Base-by-base conservation (phyloP, 2,888 invertebrate species). In the Ormyrus thymus region DNA sequence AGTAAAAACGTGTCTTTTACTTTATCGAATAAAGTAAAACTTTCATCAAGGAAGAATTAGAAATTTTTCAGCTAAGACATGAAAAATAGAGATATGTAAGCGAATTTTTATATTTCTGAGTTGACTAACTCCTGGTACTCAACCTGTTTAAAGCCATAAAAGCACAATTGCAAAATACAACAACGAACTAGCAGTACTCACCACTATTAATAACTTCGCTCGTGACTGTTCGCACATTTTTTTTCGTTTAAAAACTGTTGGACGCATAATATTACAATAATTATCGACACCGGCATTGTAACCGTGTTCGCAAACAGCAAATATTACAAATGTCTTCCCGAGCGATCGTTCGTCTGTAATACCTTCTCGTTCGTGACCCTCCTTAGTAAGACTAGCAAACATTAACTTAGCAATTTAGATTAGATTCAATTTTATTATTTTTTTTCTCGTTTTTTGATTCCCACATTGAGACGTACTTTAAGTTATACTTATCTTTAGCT, bases 251-350 rank as follows among this genome's bases (percentile, higher is more conserved):
- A 66, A 72, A 6, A 61, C 48, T 6, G 48, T 48, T 66, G 64
- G 11, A 7, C 58, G 78, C 78, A 74, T 64, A 74, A 78, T 78
- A 73, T 62, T 72, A 61, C 58, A 71, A 58, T 2, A 65, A 71
- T 50, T 55, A 66, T 68, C 48, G 13, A 62, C 59, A 68, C 56
- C n/a, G 55, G 45, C 55, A 50, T 50, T 13, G 55, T 64, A 70
- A 68, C 50, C 11, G 51, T 61, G 43, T 13, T 45, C 11, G 11
- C 10, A 78, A 83, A 85, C 85, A 86, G 83, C 86, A 88, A 88
- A 87, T 81, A 86, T 87, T 85, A 86, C 85, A 83, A 86, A 81
- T 83, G 86, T 87, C 86, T 89, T 89, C 86, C 88, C n/a, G 43
- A 58, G 50, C 46, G 15, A 70, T 65, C 55, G 29, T 76, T 69